phyloP scores from a whole-genome alignment of 2,888 invertebrate species.

The Aleiodes testaceus region DNA sequence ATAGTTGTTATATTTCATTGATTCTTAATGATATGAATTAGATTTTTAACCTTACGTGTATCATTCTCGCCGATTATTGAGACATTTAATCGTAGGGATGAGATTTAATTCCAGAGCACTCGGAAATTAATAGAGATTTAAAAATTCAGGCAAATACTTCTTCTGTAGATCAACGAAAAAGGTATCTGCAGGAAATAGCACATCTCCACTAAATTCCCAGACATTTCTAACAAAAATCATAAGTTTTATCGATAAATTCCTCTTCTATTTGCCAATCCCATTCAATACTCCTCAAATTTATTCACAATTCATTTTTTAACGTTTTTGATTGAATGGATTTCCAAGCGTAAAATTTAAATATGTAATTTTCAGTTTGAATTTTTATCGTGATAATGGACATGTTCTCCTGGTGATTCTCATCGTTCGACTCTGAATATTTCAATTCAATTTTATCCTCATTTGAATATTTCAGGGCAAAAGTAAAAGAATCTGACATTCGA shows the following conservation, averaged over 20 bases:
- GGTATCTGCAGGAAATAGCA: no score
- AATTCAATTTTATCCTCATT: slow-evolving; percentile 19
- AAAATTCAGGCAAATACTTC: no score
- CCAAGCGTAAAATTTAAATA: slow-evolving; percentile 7
- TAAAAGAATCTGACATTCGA: slow-evolving; percentile 32
- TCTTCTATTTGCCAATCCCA: not conserved
- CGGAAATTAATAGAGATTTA: not conserved
- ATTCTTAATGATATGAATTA: not conserved
- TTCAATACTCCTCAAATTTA: not conserved
- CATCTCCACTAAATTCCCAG: not conserved
- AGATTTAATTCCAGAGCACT: not conserved
- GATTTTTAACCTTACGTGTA: not conserved
- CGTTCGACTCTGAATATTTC: not conserved
- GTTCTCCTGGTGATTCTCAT: slow-evolving; percentile 21
- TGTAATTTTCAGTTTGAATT: slow-evolving; percentile 22
- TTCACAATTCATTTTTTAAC: no score
- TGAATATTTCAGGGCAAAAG: slow-evolving; percentile 23
- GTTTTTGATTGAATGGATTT: not conserved
- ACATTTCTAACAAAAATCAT: not conserved
- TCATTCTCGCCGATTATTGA: not conserved
- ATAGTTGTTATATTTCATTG: no score
- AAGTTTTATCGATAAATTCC: no score
- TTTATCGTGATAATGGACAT: slow-evolving; percentile 30
- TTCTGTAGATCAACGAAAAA: no score
- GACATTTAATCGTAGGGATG: not conserved